Evolutionary conservation across 2,113 vertebrate genomes (phyloP).

Genomic region (Lasiurus borealis): DNA sequence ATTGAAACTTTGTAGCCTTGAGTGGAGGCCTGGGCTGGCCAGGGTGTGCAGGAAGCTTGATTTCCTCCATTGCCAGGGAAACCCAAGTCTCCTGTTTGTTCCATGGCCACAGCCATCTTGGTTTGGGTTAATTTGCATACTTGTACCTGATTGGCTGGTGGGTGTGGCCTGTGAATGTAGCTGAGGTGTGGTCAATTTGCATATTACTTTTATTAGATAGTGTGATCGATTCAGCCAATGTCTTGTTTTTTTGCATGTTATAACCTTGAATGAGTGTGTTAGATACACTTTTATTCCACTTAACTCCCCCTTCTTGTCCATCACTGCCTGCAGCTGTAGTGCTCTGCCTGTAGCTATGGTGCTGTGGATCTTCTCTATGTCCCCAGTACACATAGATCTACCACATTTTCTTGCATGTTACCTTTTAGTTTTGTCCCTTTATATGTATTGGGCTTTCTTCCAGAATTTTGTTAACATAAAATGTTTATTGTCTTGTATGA

Average conservation of each 20-base stretch:
- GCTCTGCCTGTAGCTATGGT: background rate
- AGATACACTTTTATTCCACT: fast-evolving
- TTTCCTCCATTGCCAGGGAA: too few species aligned
- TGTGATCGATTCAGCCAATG: background rate
- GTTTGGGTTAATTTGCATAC: too few species aligned
- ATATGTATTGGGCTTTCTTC: background rate
- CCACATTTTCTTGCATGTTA: too few species aligned
- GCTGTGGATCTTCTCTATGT: fast-evolving
- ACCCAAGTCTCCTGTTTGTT: too few species aligned
- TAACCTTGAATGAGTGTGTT: fast-evolving
- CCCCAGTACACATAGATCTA: fast-evolving
- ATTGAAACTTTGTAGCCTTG: too few species aligned
- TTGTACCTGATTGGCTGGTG: too few species aligned
- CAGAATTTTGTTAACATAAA: background rate
- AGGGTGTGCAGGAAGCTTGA: too few species aligned
- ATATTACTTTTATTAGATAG: too few species aligned
- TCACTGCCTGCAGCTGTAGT: background rate
- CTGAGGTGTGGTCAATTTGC: too few species aligned
- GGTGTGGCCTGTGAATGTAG: too few species aligned
- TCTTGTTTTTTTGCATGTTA: background rate
- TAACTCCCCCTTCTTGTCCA: fast-evolving
- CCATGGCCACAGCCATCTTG: too few species aligned
- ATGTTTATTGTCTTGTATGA: background rate
- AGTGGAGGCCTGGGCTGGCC: too few species aligned
- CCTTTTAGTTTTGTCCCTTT: background rate